Evolutionary conservation across 1,140 invertebrate genomes (phyloP), one percentile per base, ranked within the genome.

Genomic region (Aphelenchoides fujianensis): DNA sequence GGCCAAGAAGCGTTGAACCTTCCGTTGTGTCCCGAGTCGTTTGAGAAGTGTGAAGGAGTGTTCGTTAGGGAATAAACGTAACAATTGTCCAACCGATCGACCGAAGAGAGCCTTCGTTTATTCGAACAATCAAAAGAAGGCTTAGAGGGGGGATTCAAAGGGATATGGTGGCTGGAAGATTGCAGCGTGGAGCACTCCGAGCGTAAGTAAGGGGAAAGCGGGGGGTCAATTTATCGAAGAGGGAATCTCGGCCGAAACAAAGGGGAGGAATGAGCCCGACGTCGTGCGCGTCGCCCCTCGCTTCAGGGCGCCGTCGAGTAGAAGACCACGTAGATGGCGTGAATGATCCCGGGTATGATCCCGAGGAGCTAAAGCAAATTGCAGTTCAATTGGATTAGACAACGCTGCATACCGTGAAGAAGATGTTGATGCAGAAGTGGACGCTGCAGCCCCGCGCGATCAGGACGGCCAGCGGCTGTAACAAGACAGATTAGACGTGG

Each of bases 401-500:
- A n/a, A n/a, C n/a, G n/a, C n/a, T n/a, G n/a, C n/a, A n/a, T n/a
- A n/a, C n/a, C 12, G 73, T 72, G 19, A 72, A 72, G 36, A 72
- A 70, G 41, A 76, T 74, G 62, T 74, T 72, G 31, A 77, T 74
- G 16, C 30, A 36, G 9, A 77, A 32, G 55, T 77, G 68, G 31
- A 74, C 67, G 5, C 70, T 64, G 61, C 80, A 79, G 31, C 77
- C 77, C 2, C 41, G 30, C 27, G 54, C 35, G 31, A 79, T 55
- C 9, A 79, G 71, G 23, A 79, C 77, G 2, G 77, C 77, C 23
- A 79, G 31, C n/a, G 77, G 77, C 79, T 78, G 48, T 71, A 53
- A 66, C 31, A 36, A 36, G n/a, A 48, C 12, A 48, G 41, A 16
- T 48, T 48, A 48, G 23, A 48, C 12, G 12, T 23, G 12, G 41